Base-by-base conservation (phyloP, 1,140 invertebrate genomes). In the Leptoteleia sp. region DNA sequence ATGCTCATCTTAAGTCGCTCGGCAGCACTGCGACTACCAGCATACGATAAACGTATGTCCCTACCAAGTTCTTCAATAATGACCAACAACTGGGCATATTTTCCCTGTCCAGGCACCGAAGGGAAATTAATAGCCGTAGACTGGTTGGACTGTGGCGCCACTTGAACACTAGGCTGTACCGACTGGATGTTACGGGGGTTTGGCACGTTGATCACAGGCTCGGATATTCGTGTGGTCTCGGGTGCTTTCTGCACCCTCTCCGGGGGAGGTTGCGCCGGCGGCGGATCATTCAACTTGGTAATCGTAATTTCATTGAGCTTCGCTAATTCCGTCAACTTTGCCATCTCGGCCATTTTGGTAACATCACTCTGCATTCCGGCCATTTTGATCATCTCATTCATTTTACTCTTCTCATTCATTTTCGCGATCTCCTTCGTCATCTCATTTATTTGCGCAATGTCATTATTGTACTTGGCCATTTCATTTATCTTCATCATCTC, bases 41-140 rank as follows among this genome's bases (percentile, higher is more conserved):
- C 92, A 82, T 96, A 96, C 1, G 94, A 94, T 17, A 95, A 93
- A 47, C 94, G 90, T 81, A 96, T 94, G 80, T 96, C 95, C 82
- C 94, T 92, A 27, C 94, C 94, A 85, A 96, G 92, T 88, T 96
- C 95, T 82, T 96, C 95, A 61, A 96, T 94, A n/a, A 96, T 93
- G 9, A 93, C 91, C 64, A 96, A 82, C 43, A 96, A 83, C 75
- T 95, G 94, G 57, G 92, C 92, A 85, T 96, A 96, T 86, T 96
- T 96, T 37, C 88, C 88, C 54, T 90, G 88, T 16, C 89, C 89
- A 52, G 89, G 86, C 35, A 89, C 86, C 13, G 83, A 81, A 9
- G 87, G 86, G 62, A 89, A 90, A 42, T 89, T 89, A 31, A 89
- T 88, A 8, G 86, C 81, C 75, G 82, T 84, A 13, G 87, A 85